Evolutionary conservation across 1,140 invertebrate genomes (phyloP).

Genomic region (Papilio helenus): DNA sequence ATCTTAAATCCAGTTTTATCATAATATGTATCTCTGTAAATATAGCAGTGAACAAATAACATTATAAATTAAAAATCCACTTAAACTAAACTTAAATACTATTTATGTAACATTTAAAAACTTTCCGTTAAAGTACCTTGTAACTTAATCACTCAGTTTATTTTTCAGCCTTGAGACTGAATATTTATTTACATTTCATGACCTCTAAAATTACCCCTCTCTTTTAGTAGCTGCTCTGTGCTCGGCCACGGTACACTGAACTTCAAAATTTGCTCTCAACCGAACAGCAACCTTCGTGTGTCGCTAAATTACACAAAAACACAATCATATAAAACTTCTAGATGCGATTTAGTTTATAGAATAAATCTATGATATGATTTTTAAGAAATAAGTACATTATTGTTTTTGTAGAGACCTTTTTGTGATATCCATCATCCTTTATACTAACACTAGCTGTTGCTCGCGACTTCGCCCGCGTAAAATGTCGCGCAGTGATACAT

Average conservation of each 20-base stretch:
- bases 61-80: background rate
- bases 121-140: background rate
- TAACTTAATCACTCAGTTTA: background rate
- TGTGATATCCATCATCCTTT: too few species aligned
- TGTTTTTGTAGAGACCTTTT: too few species aligned
- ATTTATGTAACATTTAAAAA: background rate
- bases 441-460: too few species aligned
- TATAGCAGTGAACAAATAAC: background rate
- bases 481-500: too few species aligned
- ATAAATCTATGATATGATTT: background rate
- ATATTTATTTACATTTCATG: slow-evolving; percentile 32
- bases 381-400: background rate
- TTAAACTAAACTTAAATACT: slow-evolving; percentile 1
- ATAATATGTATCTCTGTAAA: background rate
- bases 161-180: background rate
- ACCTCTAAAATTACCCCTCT: slow-evolving; percentile 29
- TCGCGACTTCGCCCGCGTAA: too few species aligned
- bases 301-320: slow-evolving; percentile 21
- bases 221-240: background rate
- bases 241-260: slow-evolving; percentile 18
- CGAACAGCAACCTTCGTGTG: slow-evolving; percentile 15
- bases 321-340: background rate
- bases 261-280: slow-evolving; percentile 32
- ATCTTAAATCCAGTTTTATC: too few species aligned
- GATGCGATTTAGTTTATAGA: background rate